A percentile compares a stretch with the other conserved stretches of the same genome.
These are phyloP conservation scores for Scolopax bukidnonensis DNA, from an alignment of 2,797 vertebrate genomes.

Conservation along the genomic window DNA sequence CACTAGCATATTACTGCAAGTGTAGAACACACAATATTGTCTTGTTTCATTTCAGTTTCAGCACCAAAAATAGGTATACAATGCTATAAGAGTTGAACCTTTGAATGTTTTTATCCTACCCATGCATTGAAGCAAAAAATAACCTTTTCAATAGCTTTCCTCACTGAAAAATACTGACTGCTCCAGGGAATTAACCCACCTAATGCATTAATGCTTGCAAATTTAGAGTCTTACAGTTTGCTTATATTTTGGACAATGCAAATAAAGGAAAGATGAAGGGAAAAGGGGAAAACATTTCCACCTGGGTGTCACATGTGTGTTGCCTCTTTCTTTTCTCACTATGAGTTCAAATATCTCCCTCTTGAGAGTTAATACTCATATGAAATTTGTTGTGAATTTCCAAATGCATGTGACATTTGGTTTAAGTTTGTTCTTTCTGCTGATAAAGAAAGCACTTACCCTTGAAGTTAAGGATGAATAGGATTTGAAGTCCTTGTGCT, in stretches of 20 bases:
- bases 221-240: slow-evolving; percentile 6
- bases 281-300: not conserved
- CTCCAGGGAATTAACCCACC: slow-evolving; percentile 50
- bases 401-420: slow-evolving; percentile 19
- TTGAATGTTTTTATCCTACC: slow-evolving; percentile 6
- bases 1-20: slow-evolving; percentile 22
- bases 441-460: slow-evolving; percentile 52
- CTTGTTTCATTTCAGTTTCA: slow-evolving; percentile 51
- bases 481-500: slow-evolving; percentile 38
- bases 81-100: slow-evolving; percentile 29
- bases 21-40: slow-evolving; percentile 30
- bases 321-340: not conserved
- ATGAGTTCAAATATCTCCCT: not conserved
- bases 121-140: slow-evolving; percentile 62
- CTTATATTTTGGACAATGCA: slow-evolving; percentile 14
- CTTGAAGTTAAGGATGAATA: slow-evolving; percentile 65
- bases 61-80: slow-evolving; percentile 51
- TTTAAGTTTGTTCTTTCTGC: slow-evolving; percentile 37
- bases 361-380: slow-evolving; percentile 1
- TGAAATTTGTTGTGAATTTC: slow-evolving; percentile 41
- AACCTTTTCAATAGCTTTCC: slow-evolving; percentile 51
- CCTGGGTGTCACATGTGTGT: not conserved
- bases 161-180: slow-evolving; percentile 17
- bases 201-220: slow-evolving; percentile 28
- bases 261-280: not conserved